These are phyloP conservation scores for Leontopithecus rosalia DNA, from an alignment of 2,797 vertebrate species.

Conservation along the genomic window DNA sequence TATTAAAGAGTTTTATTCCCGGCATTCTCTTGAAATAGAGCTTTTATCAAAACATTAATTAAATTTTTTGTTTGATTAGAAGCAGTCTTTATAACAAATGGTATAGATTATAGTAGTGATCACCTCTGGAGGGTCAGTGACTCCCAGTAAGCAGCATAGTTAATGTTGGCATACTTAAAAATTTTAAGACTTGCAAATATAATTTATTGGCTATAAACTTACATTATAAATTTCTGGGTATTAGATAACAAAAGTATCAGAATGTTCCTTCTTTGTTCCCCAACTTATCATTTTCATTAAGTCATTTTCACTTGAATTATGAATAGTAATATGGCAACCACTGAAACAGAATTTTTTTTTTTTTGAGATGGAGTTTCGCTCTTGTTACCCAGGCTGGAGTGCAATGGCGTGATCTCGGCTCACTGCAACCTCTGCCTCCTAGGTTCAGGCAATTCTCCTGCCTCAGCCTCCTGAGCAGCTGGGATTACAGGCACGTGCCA, in stretches of 20 bases:
- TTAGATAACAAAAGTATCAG: neutral
- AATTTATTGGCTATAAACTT: neutral
- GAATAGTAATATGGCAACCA: neutral
- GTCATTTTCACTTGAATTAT: conserved; percentile 2
- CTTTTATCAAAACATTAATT: conserved; percentile 44
- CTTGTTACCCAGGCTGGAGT: no score
- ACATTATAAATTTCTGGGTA: neutral
- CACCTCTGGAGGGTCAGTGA: neutral
- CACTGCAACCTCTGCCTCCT: no score
- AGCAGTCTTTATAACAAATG: neutral
- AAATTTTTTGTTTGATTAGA: conserved; percentile 15
- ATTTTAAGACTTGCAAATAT: neutral
- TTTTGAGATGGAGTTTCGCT: no score
- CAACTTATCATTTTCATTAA: neutral
- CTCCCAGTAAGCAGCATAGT: neutral
- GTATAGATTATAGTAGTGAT: neutral
- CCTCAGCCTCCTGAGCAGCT: no score
- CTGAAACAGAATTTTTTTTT: neutral
- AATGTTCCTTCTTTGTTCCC: neutral
- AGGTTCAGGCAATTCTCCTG: no score
- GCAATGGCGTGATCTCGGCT: no score
- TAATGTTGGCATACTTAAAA: neutral
- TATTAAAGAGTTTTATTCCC: conserved; percentile 23
- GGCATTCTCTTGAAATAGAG: neutral
- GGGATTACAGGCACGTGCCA: no score